Evolutionary conservation across 1,140 invertebrate species (phyloP).

Genomic region (Samia ricini): DNA sequence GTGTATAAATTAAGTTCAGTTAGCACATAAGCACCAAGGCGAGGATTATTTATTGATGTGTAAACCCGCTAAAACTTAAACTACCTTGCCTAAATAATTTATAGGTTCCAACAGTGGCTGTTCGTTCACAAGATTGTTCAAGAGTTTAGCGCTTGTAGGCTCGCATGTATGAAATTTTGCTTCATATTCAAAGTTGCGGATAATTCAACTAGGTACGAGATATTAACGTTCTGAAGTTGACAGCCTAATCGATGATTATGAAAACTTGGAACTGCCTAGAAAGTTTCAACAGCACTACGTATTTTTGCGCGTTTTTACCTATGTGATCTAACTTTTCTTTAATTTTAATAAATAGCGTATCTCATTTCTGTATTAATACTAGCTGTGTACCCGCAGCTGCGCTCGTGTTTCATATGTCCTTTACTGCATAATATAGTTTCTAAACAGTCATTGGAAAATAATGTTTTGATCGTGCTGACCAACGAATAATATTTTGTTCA

Average conservation of each 20-base stretch:
- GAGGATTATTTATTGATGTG: conserved; percentile 30
- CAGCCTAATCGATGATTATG: conserved; percentile 20
- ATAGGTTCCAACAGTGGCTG: conserved; percentile 26
- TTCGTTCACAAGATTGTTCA: conserved; percentile 31
- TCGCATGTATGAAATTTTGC: conserved; percentile 24
- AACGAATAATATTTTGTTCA: too few species aligned
- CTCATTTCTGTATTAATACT: too few species aligned
- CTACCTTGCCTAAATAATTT: conserved; percentile 35
- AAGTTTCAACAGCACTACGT: neutral
- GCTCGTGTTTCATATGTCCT: too few species aligned
- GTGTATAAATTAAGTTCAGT: neutral
- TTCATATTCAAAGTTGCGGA: conserved; percentile 17
- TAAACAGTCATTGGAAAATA: too few species aligned
- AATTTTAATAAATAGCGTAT: too few species aligned
- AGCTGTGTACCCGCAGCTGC: too few species aligned
- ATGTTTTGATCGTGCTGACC: too few species aligned
- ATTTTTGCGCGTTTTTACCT: neutral
- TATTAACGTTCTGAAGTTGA: conserved; percentile 29
- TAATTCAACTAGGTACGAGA: conserved; percentile 17
- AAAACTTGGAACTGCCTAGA: neutral
- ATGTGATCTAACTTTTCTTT: neutral
- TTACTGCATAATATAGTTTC: too few species aligned
- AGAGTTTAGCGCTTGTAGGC: conserved; percentile 28
- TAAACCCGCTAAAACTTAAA: conserved; percentile 32
- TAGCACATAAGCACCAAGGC: neutral